Percentiles rank a stretch among this genome's conserved stretches.
Evolutionary conservation across 1,140 invertebrate species (phyloP).

Genomic region (Globodera rostochiensis): DNA sequence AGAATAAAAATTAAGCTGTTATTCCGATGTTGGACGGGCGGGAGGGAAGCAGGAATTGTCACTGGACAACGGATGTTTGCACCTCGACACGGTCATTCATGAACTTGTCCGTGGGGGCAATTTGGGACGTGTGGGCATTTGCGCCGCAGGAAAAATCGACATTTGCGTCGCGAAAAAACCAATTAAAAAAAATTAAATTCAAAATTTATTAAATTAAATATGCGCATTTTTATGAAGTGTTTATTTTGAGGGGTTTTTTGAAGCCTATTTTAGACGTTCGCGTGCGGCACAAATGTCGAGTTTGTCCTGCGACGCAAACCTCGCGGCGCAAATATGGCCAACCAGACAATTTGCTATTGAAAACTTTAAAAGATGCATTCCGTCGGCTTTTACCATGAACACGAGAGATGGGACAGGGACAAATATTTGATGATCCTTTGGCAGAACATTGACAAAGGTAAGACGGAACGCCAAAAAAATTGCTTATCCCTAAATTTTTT

Average conservation of each 20-base stretch:
- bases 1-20: conserved; percentile 49
- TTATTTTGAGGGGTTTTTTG: too few relatives aligned
- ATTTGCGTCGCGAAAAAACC: too few relatives aligned
- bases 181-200: too few relatives aligned
- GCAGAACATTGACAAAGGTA: conserved; percentile 64
- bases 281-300: too few relatives aligned
- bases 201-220: too few relatives aligned
- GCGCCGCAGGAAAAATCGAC: background rate
- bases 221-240: too few relatives aligned
- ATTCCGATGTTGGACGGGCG: conserved; percentile 63
- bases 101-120: conserved; percentile 63
- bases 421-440: conserved; percentile 64
- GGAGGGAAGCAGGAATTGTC: conserved; percentile 64
- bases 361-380: conserved; percentile 69
- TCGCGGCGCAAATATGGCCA: too few relatives aligned
- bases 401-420: conserved; percentile 69
- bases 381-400: conserved; percentile 70
- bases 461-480: background rate
- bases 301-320: too few relatives aligned
- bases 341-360: too few relatives aligned
- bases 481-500: conserved; percentile 32
- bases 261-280: too few relatives aligned
- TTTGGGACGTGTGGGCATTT: background rate
- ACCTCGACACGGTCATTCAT: conserved; percentile 68
- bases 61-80: conserved; percentile 62